Evolutionary conservation across 64 coral and sea anemone species (phyloP).

Genomic region (Pocillopora damicornis): DNA sequence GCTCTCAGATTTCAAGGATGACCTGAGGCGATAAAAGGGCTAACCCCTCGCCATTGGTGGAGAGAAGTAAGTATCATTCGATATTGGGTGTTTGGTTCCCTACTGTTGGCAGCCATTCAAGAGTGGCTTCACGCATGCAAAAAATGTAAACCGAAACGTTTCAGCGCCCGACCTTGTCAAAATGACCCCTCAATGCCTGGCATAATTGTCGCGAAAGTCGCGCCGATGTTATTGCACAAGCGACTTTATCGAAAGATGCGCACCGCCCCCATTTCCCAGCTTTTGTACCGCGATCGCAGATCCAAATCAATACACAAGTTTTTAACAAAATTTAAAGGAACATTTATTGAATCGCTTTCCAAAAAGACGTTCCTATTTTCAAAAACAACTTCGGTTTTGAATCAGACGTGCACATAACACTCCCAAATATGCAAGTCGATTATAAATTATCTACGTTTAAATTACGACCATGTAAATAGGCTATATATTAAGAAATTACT

Average conservation of each 20-base stretch:
- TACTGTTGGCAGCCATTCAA: conserved; percentile 51
- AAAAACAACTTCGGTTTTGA: conserved; percentile 24
- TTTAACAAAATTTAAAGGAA: conserved; percentile 42
- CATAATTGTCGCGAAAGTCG: conserved; percentile 29
- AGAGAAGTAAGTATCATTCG: not conserved
- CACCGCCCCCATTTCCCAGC: conserved; percentile 1
- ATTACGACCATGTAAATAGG: conserved; percentile 68
- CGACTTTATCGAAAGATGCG: not conserved
- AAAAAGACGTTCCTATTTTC: conserved; percentile 39
- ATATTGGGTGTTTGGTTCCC: conserved; percentile 34
- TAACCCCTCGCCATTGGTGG: conserved; percentile 1
- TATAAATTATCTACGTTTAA: conserved; percentile 92
- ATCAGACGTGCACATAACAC: conserved; percentile 27
- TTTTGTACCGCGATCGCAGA: not conserved
- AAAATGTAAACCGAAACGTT: conserved; percentile 72
- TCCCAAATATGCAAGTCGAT: conserved; percentile 30
- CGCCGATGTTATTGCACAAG: conserved; percentile 23
- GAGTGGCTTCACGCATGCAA: conserved; percentile 56
- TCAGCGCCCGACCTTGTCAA: not conserved
- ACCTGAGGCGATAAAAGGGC: conserved; percentile 11
- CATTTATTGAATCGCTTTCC: conserved; percentile 39
- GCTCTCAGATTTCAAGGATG: conserved; percentile 20
- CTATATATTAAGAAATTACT: conserved; percentile 89
- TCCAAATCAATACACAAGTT: conserved; percentile 1
- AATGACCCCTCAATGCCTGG: conserved; percentile 18